Evolutionary conservation across 1,140 invertebrate species (phyloP).

Genomic region (Reticulitermes speratus): DNA sequence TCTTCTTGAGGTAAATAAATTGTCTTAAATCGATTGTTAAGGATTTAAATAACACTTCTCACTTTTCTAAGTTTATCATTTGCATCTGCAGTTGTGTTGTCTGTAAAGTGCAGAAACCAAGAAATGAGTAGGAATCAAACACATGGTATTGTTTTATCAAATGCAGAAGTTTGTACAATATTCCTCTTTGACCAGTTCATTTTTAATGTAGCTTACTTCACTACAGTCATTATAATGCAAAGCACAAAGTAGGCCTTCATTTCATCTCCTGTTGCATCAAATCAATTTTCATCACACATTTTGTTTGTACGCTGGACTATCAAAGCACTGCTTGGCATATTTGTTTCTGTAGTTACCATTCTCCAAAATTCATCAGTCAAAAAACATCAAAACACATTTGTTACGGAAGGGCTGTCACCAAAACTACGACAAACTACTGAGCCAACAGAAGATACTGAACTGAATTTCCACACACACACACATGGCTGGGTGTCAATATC

Average conservation of each 20-base stretch:
- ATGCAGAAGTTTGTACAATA: neutral
- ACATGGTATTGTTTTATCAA: neutral
- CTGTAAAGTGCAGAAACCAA: neutral
- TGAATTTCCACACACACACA: too few relatives aligned
- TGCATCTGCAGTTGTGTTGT: neutral
- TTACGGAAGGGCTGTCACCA: too few relatives aligned
- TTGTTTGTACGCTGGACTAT: too few relatives aligned
- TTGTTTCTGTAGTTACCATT: too few relatives aligned
- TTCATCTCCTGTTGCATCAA: conserved; percentile 12
- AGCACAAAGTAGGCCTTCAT: neutral
- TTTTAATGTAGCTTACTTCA: neutral
- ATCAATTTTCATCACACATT: conserved; percentile 7
- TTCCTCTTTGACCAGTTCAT: conserved; percentile 6
- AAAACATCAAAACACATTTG: too few relatives aligned
- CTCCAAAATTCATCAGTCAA: too few relatives aligned
- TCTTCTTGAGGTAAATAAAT: neutral
- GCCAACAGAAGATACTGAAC: too few relatives aligned
- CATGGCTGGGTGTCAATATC: too few relatives aligned
- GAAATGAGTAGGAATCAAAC: neutral
- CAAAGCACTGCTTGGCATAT: too few relatives aligned
- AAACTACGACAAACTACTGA: too few relatives aligned
- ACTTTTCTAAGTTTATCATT: neutral
- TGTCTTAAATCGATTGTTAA: neutral
- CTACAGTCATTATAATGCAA: neutral
- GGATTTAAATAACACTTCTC: neutral